phyloP scores from a whole-genome alignment of 2,888 invertebrate genomes.

The Automeris io region DNA sequence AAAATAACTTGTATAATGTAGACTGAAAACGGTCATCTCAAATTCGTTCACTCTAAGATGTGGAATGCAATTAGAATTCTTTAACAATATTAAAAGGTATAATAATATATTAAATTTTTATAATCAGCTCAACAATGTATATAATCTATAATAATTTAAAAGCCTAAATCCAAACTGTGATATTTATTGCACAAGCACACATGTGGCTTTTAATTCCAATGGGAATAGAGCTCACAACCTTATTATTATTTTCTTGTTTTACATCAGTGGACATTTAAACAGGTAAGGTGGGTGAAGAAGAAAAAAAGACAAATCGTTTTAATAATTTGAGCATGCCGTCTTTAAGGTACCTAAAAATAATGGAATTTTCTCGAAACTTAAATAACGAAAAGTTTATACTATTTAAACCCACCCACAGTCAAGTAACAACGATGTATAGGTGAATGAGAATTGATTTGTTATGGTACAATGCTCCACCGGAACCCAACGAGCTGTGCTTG shows the following conservation, averaged over 20 bases:
- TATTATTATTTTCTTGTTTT: conserved; percentile 62
- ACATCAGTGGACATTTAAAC: conserved; percentile 53
- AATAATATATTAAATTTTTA: conserved; percentile 79
- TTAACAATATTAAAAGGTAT: conserved; percentile 79
- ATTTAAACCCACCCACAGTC: conserved; percentile 50
- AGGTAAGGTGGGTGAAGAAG: conserved; percentile 51
- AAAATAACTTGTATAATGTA: conserved; percentile 75
- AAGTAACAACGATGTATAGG: conserved; percentile 31
- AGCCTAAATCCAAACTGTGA: conserved; percentile 79
- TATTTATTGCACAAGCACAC: conserved; percentile 79
- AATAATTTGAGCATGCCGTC: conserved; percentile 52
- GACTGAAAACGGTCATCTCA: conserved; percentile 76
- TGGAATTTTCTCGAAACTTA: conserved; percentile 41
- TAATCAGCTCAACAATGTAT: conserved; percentile 80
- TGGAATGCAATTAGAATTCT: conserved; percentile 79
- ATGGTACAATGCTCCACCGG: conserved; percentile 56
- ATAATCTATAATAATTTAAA: conserved; percentile 79
- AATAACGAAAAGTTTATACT: conserved; percentile 16
- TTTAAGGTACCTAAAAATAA: conserved; percentile 38
- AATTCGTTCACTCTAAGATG: conserved; percentile 76
- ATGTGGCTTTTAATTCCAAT: conserved; percentile 74
- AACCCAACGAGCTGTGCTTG: conserved; percentile 67
- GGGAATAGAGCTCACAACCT: conserved; percentile 78
- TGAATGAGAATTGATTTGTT: conserved; percentile 39
- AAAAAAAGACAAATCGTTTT: conserved; percentile 34